Base-by-base conservation (phyloP, 92 coral and sea anemone genomes). In the Nematostella vectensis region DNA sequence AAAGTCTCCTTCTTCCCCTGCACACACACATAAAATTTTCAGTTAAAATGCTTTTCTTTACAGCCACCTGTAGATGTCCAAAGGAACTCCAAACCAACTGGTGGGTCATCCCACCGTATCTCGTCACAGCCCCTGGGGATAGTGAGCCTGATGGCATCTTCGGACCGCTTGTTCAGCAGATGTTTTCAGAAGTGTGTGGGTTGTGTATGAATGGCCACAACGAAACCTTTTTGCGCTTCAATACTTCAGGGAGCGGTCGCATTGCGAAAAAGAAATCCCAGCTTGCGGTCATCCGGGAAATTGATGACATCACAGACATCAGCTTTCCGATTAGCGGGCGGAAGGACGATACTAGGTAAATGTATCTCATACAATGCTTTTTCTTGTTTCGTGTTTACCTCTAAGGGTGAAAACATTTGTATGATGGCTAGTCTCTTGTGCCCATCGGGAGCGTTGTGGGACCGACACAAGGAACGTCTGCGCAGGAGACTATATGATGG, bases 51-150 rank as follows among this genome's bases (percentile, higher is more conserved):
- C n/a, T n/a, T n/a, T n/a, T n/a, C n/a, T 1, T 45, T 48, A 33
- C 54, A 83, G 91, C 69, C 54, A 83, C 91, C 1, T 83, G 91
- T 39, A 62, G 50, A 25, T 83, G 91, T 58, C 68, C 83, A 26
- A 63, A 58, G 43, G 53, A 59, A 2, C 25, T 83, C 31, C 63
- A 70, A 31, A 50, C 85, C 22, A 83, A 83, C 68, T 83, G 80
- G 77, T 55, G 69, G 26, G 51, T 51, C 11, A 18, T 71, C 26
- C 85, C 91, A 21, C 91, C 91, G 20, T 83, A 83, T 37, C n/a
- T n/a, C n/a, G 47, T 72, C n/a, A 68, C 43, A 40, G 21, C 37
- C 11, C 43, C 25, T 6, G 27, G 48, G 10, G 45, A 68, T 27
- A 59, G 55, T 13, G 18, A 22, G 39, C 85, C 80, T 10, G 67